Evolutionary conservation across 1,140 invertebrate species (phyloP).

Genomic region (Mizuhopecten yessoensis): DNA sequence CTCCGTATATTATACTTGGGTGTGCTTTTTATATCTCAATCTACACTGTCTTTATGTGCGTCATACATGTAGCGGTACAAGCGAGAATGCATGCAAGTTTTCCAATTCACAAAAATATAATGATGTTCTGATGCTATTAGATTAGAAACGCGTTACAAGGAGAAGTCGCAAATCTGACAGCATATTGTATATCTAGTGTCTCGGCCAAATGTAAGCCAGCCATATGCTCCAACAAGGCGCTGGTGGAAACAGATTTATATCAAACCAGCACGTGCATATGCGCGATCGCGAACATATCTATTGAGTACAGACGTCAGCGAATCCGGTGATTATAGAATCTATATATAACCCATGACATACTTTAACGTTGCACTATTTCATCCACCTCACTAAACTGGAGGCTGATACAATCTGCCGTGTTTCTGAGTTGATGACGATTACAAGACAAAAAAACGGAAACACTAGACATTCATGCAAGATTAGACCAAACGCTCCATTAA

Average conservation of each 20-base stretch:
- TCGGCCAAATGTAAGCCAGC: not conserved
- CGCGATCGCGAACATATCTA: not conserved
- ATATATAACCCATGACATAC: not conserved
- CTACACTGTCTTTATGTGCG: not conserved
- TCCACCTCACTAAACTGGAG: not conserved
- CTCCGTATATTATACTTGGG: no score
- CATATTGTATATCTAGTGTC: not conserved
- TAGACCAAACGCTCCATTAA: slow-evolving; percentile 38
- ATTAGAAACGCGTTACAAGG: not conserved
- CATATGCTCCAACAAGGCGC: slow-evolving; percentile 10
- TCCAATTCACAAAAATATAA: not conserved
- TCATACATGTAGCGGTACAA: not conserved
- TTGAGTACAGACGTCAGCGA: not conserved
- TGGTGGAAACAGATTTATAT: not conserved
- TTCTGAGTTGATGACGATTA: not conserved
- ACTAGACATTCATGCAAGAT: not conserved
- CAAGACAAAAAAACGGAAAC: no score
- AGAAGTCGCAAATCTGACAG: not conserved
- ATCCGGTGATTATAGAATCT: not conserved
- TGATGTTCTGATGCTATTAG: not conserved
- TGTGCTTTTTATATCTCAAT: not conserved
- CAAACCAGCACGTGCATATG: slow-evolving; percentile 2
- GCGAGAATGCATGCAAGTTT: not conserved
- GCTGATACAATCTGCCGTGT: not conserved
- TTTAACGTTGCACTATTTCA: not conserved